Evolutionary conservation across 2,113 vertebrate species (phyloP), one percentile per base, ranked within the genome.

Genomic region (Hiodon alosoides): DNA sequence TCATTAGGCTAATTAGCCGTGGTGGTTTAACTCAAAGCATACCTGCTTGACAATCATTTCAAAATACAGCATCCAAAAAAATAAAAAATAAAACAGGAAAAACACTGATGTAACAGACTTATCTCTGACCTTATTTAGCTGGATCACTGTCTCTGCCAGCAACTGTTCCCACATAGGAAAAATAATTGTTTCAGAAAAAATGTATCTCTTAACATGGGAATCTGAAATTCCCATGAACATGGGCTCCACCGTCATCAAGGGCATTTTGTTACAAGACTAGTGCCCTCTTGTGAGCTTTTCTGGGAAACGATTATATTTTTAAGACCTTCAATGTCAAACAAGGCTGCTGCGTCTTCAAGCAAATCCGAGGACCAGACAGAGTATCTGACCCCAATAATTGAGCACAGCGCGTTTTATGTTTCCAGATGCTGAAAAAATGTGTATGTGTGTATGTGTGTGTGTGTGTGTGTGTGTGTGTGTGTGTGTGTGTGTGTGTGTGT

Each of bases 1-100:
- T 92, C 91, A 92, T 92, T 92, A 91, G 85, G 87, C 89, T 91
- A 89, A 92, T 92, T 91, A 91, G 87, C 88, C 88, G 81, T 87
- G 87, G 86, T 85, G 82, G 86, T 83, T 86, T 82, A 89, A 88
- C 81, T 81, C 80, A 77, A 83, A 81, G 85, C 85, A 88, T 84
- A 84, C 82, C 70, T 79, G 84, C 87, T 87, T 88, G 90, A 89
- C 89, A 88, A 89, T 84, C 86, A 84, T 73, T 76, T 77, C 47
- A 31, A 76, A 77, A 75, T 55, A 48, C 73, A 80, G 78, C 82
- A 78, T 82, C 81, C 77, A 81, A 60, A 73, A 76, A 76, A 62
- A 72, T 71, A 69, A 51, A 77, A 72, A 78, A 80, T 55, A 59
- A 73, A 78, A 68, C 79, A 11, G 31, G 54, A 75, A 46, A 60